These are phyloP conservation scores for Cyclargus thomasi DNA, from an alignment of 1,140 invertebrate species.

Conservation along the genomic window DNA sequence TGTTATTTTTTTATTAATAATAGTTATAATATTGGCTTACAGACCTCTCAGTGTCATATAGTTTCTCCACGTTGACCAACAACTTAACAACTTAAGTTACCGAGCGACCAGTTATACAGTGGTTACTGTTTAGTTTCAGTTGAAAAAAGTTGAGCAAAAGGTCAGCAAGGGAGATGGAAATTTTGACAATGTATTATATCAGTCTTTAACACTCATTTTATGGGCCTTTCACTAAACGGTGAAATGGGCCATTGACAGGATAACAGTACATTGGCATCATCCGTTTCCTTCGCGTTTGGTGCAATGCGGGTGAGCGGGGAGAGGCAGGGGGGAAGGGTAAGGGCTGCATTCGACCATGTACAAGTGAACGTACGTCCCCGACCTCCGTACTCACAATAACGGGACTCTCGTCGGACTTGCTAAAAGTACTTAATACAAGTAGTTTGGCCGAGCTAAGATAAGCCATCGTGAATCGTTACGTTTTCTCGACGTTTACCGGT, in stretches of 20 bases:
- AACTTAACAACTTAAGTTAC: too few species aligned
- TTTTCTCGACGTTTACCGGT: too few species aligned
- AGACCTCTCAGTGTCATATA: too few species aligned
- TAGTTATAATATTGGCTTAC: too few species aligned
- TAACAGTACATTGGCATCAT: constrained; percentile 10
- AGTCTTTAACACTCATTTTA: background rate
- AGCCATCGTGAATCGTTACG: too few species aligned
- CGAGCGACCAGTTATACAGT: too few species aligned
- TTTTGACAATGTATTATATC: background rate
- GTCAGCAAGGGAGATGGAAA: too few species aligned
- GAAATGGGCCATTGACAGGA: constrained; percentile 12
- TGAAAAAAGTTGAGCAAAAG: too few species aligned
- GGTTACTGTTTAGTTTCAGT: too few species aligned
- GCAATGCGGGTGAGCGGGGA: background rate
- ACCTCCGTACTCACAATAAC: background rate
- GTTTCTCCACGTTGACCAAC: too few species aligned
- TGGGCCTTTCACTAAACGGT: background rate
- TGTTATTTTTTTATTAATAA: background rate
- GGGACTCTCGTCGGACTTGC: background rate
- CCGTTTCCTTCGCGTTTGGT: constrained; percentile 13
- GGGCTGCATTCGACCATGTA: constrained; percentile 2
- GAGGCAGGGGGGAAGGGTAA: too few species aligned
- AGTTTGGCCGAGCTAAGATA: too few species aligned
- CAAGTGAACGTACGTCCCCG: background rate
- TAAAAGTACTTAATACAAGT: background rate